Evolutionary conservation across 2,113 vertebrate genomes (phyloP).

Genomic region (Neolamprologus hecqui): DNA sequence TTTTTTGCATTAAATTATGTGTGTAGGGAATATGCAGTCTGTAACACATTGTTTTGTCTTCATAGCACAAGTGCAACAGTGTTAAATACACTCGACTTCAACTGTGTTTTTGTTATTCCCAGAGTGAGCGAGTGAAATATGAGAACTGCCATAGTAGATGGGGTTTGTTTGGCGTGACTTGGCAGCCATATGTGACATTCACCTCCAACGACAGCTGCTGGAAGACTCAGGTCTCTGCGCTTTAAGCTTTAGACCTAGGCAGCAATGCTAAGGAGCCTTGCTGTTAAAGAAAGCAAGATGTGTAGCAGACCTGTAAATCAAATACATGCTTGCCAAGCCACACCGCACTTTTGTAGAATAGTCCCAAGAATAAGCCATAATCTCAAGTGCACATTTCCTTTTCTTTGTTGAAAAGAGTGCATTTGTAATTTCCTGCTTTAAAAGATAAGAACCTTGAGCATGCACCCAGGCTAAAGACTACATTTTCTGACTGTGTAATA

Average conservation of each 20-base stretch:
- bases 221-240: conserved; percentile 34
- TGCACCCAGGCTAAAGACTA: background rate
- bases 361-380: conserved; percentile 63
- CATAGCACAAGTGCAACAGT: background rate
- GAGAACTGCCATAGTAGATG: conserved; percentile 47
- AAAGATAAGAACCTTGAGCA: conserved; percentile 29
- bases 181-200: conserved; percentile 63
- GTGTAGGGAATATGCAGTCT: background rate
- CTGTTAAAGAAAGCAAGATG: conserved; percentile 52
- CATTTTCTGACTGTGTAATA: background rate
- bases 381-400: conserved; percentile 70
- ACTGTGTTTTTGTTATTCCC: conserved; percentile 37
- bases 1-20: background rate
- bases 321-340: conserved; percentile 44
- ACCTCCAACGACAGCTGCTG: conserved; percentile 63
- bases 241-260: conserved; percentile 68
- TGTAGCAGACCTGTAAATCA: conserved; percentile 71
- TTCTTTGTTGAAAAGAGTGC: conserved; percentile 13
- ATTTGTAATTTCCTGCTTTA: conserved; percentile 50
- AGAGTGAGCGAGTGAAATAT: conserved; percentile 44
- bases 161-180: conserved; percentile 57
- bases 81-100: background rate
- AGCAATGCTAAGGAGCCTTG: conserved; percentile 1
- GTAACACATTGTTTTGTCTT: background rate
- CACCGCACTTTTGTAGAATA: conserved; percentile 1